A percentile compares a stretch with the other conserved stretches of the same genome.
These are phyloP conservation scores for Pygoscelis antarcticus DNA, from an alignment of 2,113 vertebrate species.

Conservation along the genomic window DNA sequence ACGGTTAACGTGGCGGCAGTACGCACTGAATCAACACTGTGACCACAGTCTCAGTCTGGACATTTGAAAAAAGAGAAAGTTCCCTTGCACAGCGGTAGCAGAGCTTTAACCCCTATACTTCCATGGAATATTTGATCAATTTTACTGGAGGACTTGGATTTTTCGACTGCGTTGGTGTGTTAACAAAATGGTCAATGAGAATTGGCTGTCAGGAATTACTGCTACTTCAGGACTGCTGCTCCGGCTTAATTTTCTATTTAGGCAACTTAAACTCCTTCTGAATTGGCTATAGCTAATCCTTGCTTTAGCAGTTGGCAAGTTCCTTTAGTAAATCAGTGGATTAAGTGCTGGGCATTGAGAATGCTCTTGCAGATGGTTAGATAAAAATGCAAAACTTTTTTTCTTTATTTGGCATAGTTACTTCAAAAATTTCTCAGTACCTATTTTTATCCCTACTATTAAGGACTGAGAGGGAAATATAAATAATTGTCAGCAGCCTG, in stretches of 20 bases:
- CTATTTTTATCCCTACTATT: background rate
- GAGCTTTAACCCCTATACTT: background rate
- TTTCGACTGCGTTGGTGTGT: background rate
- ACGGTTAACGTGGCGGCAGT: accelerated
- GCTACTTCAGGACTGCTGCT: background rate
- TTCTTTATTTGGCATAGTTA: background rate
- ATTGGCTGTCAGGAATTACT: background rate
- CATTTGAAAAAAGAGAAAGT: background rate
- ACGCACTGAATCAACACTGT: background rate
- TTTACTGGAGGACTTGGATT: background rate
- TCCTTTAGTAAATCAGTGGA: background rate
- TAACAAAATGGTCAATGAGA: background rate
- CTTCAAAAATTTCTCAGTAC: background rate
- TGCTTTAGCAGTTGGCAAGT: constrained; percentile 4
- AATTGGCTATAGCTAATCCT: constrained; percentile 14
- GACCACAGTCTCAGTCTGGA: accelerated
- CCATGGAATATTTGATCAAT: background rate
- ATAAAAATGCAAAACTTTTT: background rate
- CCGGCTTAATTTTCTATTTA: constrained; percentile 1
- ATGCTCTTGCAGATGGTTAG: background rate
- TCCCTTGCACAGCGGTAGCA: background rate
- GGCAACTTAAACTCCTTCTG: background rate
- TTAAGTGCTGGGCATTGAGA: background rate
- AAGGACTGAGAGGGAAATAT: background rate
- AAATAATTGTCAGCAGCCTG: background rate